phyloP scores from a whole-genome alignment of 1,140 invertebrate species.

The Bombus difficillimus region DNA sequence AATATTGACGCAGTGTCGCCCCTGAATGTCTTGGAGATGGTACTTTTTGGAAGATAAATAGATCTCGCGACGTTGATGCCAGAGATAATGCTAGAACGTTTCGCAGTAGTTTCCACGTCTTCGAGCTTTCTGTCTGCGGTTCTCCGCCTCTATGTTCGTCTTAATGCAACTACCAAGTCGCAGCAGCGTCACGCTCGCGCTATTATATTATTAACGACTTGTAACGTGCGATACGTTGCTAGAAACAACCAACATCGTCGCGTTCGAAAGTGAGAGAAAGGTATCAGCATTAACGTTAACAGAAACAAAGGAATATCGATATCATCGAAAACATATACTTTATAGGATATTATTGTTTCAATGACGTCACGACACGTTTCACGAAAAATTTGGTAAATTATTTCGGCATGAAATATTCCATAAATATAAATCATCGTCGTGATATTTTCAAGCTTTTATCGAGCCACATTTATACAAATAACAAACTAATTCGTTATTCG shows the following conservation, averaged over 20 bases:
- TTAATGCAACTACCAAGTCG: not conserved
- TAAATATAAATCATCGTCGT: too few relatives aligned
- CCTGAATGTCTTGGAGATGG: not conserved
- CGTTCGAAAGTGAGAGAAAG: not conserved
- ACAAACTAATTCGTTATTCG: not conserved
- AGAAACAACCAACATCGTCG: slow-evolving; percentile 10
- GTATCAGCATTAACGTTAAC: not conserved
- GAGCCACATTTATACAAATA: not conserved
- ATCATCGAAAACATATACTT: not conserved
- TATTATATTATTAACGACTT: slow-evolving; percentile 41
- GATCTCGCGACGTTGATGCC: slow-evolving; percentile 1
- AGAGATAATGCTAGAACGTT: slow-evolving; percentile 20
- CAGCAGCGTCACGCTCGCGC: not conserved
- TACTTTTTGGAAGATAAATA: slow-evolving; percentile 23
- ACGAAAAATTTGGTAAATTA: not conserved
- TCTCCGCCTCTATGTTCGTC: not conserved
- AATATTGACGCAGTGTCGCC: slow-evolving; percentile 35
- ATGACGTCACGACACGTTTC: not conserved
- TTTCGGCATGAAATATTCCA: too few relatives aligned
- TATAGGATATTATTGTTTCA: not conserved
- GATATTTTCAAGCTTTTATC: not conserved
- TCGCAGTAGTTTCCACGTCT: not conserved
- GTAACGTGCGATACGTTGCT: slow-evolving; percentile 26
- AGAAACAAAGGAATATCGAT: not conserved
- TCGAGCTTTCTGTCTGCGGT: not conserved